Evolutionary conservation across 2,113 vertebrate genomes (phyloP), one percentile per base, ranked within the genome.

Genomic region (Sceloporus tristichus): DNA sequence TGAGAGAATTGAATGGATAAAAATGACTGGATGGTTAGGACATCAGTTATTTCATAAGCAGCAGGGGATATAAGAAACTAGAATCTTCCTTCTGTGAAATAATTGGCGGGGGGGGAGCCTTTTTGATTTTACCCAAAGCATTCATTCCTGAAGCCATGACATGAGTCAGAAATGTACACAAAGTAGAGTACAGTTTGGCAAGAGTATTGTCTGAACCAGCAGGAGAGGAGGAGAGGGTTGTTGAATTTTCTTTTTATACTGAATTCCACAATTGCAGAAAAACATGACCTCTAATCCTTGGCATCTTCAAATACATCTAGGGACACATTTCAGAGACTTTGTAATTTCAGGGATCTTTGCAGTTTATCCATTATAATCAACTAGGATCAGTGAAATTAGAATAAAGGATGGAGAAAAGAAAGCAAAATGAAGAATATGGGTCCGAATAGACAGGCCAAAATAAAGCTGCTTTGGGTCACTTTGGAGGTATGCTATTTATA

Each of bases 291-390:
- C 59, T 87, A 34, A 70, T 59, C 54, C 76, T 40, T 48, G 85
- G 14, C 76, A 90, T 54, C 62, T 86, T 85, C 90, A 93, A 76
- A 56, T 83, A 82, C 13, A 54, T 90, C 54, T 71, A 82, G 86
- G 42, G 77, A 82, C 68, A 88, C 11, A n/a, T 83, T 16, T 92
- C 34, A 66, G 71, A 83, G 84, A 84, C 89, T 90, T 81, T 91
- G 88, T 14, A n/a, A 82, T 2, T 91, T 93, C 79, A 85, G 89
- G 7, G 53, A 59, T 71, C 5, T 70, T 88, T 74, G 65, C 85
- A 91, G 76, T 83, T 9, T 7, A 85, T 10, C 87, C 27, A 86
- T 90, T 93, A 90, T 86, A 88, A 48, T 48, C 1, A 7, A 74
- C 53, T 85, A 23, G 65, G 62, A 88, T 4, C 87, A 92, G 82